phyloP scores from a whole-genome alignment of 1,140 invertebrate species.

The Drosophila mojavensis region DNA sequence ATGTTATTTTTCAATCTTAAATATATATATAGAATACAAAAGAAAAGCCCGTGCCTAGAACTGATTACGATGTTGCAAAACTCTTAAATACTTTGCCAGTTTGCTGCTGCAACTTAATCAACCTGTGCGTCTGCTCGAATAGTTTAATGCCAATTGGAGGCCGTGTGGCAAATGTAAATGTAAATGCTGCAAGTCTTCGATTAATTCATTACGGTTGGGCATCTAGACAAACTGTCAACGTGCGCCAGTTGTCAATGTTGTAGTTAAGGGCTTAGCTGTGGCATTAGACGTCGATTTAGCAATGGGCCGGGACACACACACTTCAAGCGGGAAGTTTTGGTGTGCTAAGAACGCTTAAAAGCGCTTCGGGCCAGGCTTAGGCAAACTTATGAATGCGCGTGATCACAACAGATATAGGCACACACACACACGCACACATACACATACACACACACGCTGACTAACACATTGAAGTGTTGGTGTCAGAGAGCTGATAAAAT shows the following conservation, averaged over 20 bases:
- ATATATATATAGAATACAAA: too few relatives aligned
- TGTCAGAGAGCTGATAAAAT: slow-evolving; percentile 80
- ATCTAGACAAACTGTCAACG: slow-evolving; percentile 30
- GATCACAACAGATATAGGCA: slow-evolving; percentile 38
- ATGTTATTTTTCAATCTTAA: too few relatives aligned
- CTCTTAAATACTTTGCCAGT: slow-evolving; percentile 20
- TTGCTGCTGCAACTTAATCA: not conserved
- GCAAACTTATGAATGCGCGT: slow-evolving; percentile 75
- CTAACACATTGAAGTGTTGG: slow-evolving; percentile 60
- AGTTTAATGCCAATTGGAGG: slow-evolving; percentile 36
- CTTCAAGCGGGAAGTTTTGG: slow-evolving; percentile 49
- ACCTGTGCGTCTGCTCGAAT: not conserved
- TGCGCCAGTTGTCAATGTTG: slow-evolving; percentile 72
- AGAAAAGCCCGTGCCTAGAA: not conserved
- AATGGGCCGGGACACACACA: slow-evolving; percentile 38
- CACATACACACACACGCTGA: slow-evolving; percentile 12
- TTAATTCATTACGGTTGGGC: slow-evolving; percentile 72
- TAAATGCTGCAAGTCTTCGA: slow-evolving; percentile 62
- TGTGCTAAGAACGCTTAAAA: slow-evolving; percentile 71
- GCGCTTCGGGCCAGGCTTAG: slow-evolving; percentile 67
- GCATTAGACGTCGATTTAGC: slow-evolving; percentile 79
- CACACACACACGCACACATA: slow-evolving; percentile 17
- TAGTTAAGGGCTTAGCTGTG: slow-evolving; percentile 78
- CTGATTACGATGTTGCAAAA: slow-evolving; percentile 2
- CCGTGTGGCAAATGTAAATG: slow-evolving; percentile 54